These are phyloP conservation scores for Oscheius myriophilus DNA, from an alignment of 2,888 invertebrate genomes.

Conservation along the genomic window DNA sequence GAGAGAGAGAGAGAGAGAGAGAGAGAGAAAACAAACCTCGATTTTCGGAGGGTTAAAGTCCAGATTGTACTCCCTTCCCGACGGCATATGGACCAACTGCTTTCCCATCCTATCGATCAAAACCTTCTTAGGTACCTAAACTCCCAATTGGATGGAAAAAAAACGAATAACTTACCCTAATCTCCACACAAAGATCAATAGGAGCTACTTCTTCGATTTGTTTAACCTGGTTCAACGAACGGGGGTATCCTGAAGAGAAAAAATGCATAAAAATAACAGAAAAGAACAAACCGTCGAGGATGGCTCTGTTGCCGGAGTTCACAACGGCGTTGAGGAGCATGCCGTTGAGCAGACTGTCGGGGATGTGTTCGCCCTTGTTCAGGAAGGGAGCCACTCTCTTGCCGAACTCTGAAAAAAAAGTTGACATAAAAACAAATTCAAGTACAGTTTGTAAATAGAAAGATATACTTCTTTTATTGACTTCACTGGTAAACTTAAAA, in stretches of 20 bases:
- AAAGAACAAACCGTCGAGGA: constrained; percentile 39
- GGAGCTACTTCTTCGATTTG: constrained; percentile 52
- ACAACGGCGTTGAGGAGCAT: constrained; percentile 40
- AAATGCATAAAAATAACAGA: background rate
- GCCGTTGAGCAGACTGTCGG: constrained; percentile 50
- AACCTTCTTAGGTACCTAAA: constrained; percentile 47
- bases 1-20: background rate
- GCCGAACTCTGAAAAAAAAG: constrained; percentile 47
- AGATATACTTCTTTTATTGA: too few species aligned
- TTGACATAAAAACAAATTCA: background rate
- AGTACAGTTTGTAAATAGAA: too few species aligned
- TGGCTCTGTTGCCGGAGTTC: constrained; percentile 41
- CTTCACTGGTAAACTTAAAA: too few species aligned
- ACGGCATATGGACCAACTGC: constrained; percentile 80
- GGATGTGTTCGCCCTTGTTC: constrained; percentile 54
- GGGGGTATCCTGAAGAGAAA: constrained; percentile 40
- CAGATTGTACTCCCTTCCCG: constrained; percentile 86
- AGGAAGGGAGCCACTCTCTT: constrained; percentile 46
- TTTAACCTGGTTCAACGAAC: constrained; percentile 49
- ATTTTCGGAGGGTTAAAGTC: constrained; percentile 91
- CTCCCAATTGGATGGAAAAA: background rate
- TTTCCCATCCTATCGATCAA: constrained; percentile 50
- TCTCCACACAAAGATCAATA: constrained; percentile 44
- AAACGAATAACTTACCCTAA: constrained; percentile 33
- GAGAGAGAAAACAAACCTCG: constrained; percentile 48